These are phyloP conservation scores for Schizotus pectinicornis DNA, from an alignment of 2,888 invertebrate species.

Conservation along the genomic window DNA sequence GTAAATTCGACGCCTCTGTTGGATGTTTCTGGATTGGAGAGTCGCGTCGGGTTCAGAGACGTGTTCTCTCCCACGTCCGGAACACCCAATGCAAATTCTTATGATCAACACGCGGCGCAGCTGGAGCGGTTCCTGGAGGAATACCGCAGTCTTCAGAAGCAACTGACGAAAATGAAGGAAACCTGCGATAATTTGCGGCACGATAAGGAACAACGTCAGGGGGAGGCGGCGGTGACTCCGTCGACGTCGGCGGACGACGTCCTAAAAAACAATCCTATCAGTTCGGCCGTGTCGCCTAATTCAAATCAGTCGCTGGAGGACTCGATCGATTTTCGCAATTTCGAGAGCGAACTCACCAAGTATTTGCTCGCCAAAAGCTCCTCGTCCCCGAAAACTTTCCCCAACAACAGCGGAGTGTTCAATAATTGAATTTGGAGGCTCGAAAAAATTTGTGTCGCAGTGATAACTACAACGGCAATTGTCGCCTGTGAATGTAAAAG, in stretches of 20 bases:
- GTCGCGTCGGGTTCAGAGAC: slow-evolving; percentile 42
- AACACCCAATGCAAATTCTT: slow-evolving; percentile 61
- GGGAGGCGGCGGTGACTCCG: slow-evolving; percentile 56
- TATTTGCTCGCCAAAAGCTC: slow-evolving; percentile 51
- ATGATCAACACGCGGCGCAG: slow-evolving; percentile 81
- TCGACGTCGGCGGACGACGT: slow-evolving; percentile 32
- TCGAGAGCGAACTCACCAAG: slow-evolving; percentile 62
- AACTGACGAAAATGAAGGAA: slow-evolving; percentile 81
- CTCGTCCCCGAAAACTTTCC: slow-evolving; percentile 39
- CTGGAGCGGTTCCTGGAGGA: slow-evolving; percentile 81
- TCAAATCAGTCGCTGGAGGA: slow-evolving; percentile 58
- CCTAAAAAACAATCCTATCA: slow-evolving; percentile 51
- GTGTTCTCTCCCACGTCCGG: slow-evolving; percentile 34
- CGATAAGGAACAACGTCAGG: slow-evolving; percentile 48
- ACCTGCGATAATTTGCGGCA: slow-evolving; percentile 72
- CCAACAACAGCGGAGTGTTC: slow-evolving; percentile 35
- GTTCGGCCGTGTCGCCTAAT: slow-evolving; percentile 58
- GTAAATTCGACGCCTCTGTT: slow-evolving; percentile 67
- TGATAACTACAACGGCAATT: slow-evolving; percentile 17
- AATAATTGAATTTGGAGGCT: slow-evolving; percentile 31
- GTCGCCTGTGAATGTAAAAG: slow-evolving; percentile 5
- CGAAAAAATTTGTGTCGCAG: slow-evolving; percentile 18
- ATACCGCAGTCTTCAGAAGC: slow-evolving; percentile 77
- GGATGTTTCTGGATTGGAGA: slow-evolving; percentile 65
- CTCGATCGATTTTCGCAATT: slow-evolving; percentile 61